Base-by-base conservation (phyloP, 2,113 vertebrate species). In the Scartelaos histophorus region DNA sequence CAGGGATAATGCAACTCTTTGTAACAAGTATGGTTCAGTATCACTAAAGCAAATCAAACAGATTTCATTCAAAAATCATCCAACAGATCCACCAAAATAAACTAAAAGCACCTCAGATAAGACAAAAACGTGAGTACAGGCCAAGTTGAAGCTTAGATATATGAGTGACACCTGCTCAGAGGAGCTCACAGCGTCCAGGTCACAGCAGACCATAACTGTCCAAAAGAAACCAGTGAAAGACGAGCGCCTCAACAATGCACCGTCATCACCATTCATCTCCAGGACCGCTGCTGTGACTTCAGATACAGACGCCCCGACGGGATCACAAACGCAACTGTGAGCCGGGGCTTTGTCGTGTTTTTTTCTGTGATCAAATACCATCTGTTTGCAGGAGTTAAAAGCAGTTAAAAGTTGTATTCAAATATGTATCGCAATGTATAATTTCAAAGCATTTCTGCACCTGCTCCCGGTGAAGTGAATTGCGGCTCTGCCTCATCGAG, bases 401-500 rank as follows among this genome's bases (percentile, higher is more conserved):
- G 54, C 53, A 21, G n/a, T 21, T 22, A 56, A 56, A 56, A 56
- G 21, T 11, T 22, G 21, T 10, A 2, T 12, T 56, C 10, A 22
- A n/a, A 56, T 21, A 21, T 22, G 6, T 3, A 56, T 56, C n/a
- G 83, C 51, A 72, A 46, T 83, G 13, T 57, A 79, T 83, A 68
- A 80, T 83, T 81, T 67, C 34, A 43, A 34, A 72, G 78, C 66
- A 73, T 66, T n/a, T 79, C 70, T 85, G 80, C 84, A 89, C 77
- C 81, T 89, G 87, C 75, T 75, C 76, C 34, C 43, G 72, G 74
- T 58, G 64, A 58, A 83, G 71, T 79, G 58, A 73, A 65, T 77
- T 56, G 73, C 64, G 74, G 19, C 81, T 89, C 80, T 83, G 74
- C 85, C 11, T 13, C 12, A 87, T 80, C 84, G 82, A 82, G 70